Conservation (phyloP, 2,113 vertebrate species). For the Eurystomus gularis region DNA sequence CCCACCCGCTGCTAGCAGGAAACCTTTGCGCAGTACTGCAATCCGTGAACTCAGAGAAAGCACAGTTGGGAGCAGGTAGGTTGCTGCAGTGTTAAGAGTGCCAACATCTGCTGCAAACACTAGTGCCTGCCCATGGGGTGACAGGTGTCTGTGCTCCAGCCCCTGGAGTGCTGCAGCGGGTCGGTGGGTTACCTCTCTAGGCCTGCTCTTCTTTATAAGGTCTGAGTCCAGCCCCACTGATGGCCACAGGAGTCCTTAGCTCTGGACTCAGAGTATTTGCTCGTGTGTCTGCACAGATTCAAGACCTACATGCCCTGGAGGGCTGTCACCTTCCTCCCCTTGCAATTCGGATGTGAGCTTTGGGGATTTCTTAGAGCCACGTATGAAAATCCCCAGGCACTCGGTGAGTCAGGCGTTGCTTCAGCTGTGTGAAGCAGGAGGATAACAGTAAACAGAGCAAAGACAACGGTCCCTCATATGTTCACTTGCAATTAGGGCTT, state of each 20-base stretch:
- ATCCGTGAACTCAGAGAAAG: not conserved
- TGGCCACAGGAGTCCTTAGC: not conserved
- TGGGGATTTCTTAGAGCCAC: not conserved
- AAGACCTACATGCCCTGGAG: fast-evolving
- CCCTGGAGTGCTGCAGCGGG: not conserved
- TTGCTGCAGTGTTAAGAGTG: not conserved
- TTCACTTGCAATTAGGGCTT: not conserved
- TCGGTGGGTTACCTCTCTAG: not conserved
- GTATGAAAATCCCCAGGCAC: not conserved
- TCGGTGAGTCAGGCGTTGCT: not conserved
- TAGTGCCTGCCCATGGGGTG: not conserved
- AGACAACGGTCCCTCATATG: fast-evolving
- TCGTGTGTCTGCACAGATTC: not conserved
- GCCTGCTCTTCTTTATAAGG: not conserved
- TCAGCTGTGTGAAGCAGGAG: not conserved
- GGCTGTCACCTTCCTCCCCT: not conserved
- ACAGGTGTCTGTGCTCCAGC: not conserved
- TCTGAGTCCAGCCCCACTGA: not conserved
- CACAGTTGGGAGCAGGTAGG: fast-evolving
- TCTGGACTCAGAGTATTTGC: not conserved
- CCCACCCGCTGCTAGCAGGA: not conserved
- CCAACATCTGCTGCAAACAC: not conserved
- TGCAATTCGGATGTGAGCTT: not conserved
- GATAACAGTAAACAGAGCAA: not conserved
- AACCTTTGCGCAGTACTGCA: not conserved